Conservation (phyloP, 1,140 invertebrate genomes). For the Caenorhabditis remanei region DNA sequence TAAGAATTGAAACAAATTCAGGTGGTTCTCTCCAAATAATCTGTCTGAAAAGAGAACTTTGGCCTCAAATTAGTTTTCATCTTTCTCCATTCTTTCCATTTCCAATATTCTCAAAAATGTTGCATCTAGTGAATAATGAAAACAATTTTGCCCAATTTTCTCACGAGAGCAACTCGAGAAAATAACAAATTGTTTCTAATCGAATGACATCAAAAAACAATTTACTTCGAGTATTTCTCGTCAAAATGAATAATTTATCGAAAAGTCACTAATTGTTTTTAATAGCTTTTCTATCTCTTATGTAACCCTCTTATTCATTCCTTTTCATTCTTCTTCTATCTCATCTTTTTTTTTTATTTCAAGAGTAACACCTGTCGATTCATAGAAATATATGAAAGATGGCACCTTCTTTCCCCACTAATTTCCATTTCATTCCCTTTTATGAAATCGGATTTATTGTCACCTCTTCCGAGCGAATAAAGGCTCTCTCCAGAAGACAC, state of each 20-base stretch:
- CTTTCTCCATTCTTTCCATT: neutral
- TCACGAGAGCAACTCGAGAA: too few species aligned
- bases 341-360: neutral
- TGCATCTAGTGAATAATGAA: neutral
- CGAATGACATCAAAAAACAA: constrained; percentile 30
- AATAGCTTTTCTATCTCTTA: neutral
- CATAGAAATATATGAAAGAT: constrained; percentile 16
- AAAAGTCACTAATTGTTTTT: constrained; percentile 51
- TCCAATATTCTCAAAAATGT: neutral
- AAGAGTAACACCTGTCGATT: constrained; percentile 6
- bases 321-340: neutral
- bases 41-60: neutral
- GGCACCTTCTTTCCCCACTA: neutral
- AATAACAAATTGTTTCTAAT: neutral
- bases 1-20: neutral
- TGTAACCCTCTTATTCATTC: neutral
- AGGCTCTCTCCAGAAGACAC: neutral
- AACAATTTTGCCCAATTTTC: neutral
- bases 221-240: neutral
- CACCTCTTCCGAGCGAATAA: neutral
- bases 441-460: constrained; percentile 14
- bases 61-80: neutral
- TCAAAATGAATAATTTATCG: constrained; percentile 17
- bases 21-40: neutral
- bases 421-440: neutral